phyloP scores from a whole-genome alignment of 2,797 vertebrate species.

The Poecile montanus region DNA sequence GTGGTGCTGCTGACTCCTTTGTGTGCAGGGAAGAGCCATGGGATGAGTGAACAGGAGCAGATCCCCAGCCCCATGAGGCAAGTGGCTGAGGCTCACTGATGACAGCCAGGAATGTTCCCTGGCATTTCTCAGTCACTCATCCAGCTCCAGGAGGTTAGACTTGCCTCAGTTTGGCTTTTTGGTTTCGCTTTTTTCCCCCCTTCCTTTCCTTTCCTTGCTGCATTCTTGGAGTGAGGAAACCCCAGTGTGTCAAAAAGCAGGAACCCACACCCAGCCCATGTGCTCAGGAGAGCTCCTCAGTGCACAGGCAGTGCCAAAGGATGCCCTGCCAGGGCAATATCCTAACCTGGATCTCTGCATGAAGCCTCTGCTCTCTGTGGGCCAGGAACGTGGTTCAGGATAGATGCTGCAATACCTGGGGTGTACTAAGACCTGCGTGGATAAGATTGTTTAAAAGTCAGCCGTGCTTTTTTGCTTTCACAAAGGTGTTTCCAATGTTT shows the following conservation, averaged over 20 bases:
- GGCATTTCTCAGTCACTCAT: not conserved
- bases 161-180: not conserved
- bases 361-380: not conserved
- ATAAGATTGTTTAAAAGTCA: constrained; percentile 7
- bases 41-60: not conserved
- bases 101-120: constrained; percentile 26
- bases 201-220: not conserved
- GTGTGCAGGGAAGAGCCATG: not conserved
- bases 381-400: constrained; percentile 2
- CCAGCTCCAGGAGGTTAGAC: not conserved
- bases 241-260: not conserved
- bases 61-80: not conserved
- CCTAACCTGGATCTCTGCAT: not conserved
- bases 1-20: rapidly evolving
- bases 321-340: not conserved
- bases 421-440: not conserved
- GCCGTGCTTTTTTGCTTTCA: not conserved
- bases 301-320: not conserved
- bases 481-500: not conserved
- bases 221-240: not conserved
- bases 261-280: not conserved
- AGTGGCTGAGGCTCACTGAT: not conserved
- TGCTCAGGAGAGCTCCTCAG: not conserved
- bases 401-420: not conserved
- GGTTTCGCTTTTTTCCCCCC: no score